Conservation (phyloP, 2,113 vertebrate genomes). For the Lota lota region DNA sequence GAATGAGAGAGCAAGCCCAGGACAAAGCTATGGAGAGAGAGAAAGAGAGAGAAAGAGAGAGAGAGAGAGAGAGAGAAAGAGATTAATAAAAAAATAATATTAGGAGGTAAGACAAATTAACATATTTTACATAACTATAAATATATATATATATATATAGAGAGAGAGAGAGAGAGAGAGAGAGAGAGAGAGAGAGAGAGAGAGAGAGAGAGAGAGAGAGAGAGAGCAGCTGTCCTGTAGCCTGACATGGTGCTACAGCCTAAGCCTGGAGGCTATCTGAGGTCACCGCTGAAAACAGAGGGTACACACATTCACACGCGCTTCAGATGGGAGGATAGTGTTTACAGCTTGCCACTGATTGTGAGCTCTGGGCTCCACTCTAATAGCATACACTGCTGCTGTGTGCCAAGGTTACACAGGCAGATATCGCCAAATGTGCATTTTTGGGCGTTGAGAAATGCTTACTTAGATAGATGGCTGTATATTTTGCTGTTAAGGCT, state of each 20-base stretch:
- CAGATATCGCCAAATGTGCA: constrained; percentile 16
- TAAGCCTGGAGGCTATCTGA: constrained; percentile 33
- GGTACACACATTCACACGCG: constrained; percentile 8
- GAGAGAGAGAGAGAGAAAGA: background rate
- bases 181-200: constrained; percentile 1
- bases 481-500: constrained; percentile 9
- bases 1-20: too few species aligned
- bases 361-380: background rate
- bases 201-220: constrained; percentile 5
- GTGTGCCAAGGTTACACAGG: constrained; percentile 25
- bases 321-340: constrained; percentile 56
- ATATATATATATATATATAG: too few species aligned
- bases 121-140: too few species aligned
- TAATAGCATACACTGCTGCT: constrained; percentile 23
- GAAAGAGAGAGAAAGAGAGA: too few species aligned
- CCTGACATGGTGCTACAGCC: constrained; percentile 29
- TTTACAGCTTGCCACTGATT: constrained; percentile 20
- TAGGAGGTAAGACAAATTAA: too few species aligned
- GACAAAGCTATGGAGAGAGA: too few species aligned
- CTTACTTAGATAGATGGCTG: constrained; percentile 26
- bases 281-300: constrained; percentile 30
- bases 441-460: constrained; percentile 29
- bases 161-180: background rate
- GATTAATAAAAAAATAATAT: too few species aligned
- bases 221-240: constrained; percentile 39